Base-by-base conservation (phyloP, 37 sponge, comb jelly and placozoan species). In the Spongilla lacustris region DNA sequence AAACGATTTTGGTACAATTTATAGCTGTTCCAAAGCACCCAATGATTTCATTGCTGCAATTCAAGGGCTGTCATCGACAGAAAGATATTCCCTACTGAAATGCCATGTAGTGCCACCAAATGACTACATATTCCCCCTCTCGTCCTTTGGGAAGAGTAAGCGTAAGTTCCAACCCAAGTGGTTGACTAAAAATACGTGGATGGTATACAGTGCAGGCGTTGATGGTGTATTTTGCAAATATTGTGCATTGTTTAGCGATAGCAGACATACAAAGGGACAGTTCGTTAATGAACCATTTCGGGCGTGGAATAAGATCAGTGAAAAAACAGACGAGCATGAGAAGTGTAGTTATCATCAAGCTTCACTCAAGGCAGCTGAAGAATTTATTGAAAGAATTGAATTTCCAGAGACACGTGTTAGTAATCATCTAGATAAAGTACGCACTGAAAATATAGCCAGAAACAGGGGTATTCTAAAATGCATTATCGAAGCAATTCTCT, bases 281-380 rank as follows among this genome's bases (percentile, higher is more conserved):
- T 37, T 83, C 74, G 85, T 77, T 37, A 77, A 33, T 34, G 22
- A 77, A 37, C 85, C 85, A n/a, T 85, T 77, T 68, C 69, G 69
- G 26, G 68, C 29, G 23, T 85, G 85, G 85, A 76, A 76, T 38
- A 76, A 85, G 69, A 77, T 36, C 4, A 76, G 41, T 68, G 69
- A 85, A 46, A 85, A 76, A 26, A 35, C 27, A 13, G 41, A 85
- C 21, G 77, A 76, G 69, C 85, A 85, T 76, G 85, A 75, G 69
- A 67, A 36, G 22, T 76, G 68, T 34, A 24, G 26, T 46, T 83
- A 73, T 33, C 83, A 73, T 83, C 74, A 73, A 24, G 41, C 23
- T 73, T 74, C 83, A 23, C n/a, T 85, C 67, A 46, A 66, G 41
- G 36, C 30, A 37, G 85, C 85, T 68, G 77, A 67, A 34, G 38